Conservation (phyloP, 2,888 invertebrate species). For the Netelia inedita region DNA sequence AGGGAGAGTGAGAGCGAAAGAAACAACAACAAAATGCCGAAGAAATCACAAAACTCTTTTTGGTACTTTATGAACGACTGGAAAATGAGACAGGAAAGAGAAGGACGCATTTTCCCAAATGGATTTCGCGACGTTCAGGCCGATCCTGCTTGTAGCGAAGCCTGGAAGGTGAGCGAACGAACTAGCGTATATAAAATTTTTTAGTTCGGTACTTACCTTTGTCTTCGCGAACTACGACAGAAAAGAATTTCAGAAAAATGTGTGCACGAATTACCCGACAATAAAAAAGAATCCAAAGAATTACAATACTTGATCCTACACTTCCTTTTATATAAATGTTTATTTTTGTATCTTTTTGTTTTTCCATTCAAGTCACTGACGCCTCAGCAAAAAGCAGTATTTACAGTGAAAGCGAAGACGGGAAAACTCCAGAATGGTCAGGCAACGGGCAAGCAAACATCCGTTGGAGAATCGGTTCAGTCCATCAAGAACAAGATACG, state of each 20-base stretch:
- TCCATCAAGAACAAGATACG: conserved; percentile 63
- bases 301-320: not conserved
- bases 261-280: too few species aligned
- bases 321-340: not conserved
- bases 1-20: not conserved
- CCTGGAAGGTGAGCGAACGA: conserved; percentile 79
- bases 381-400: conserved; percentile 72
- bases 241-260: not conserved
- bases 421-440: conserved; percentile 66
- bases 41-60: conserved; percentile 80
- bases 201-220: not conserved
- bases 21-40: conserved; percentile 71
- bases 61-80: conserved; percentile 82
- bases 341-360: conserved; percentile 40
- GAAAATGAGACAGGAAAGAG: conserved; percentile 73
- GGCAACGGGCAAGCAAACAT: conserved; percentile 76
- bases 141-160: conserved; percentile 72
- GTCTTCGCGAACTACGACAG: not conserved
- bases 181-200: not conserved
- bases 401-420: conserved; percentile 77
- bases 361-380: conserved; percentile 71
- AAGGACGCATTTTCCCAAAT: conserved; percentile 75
- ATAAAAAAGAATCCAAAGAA: not conserved
- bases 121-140: conserved; percentile 77
- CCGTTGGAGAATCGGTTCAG: conserved; percentile 76